Percentiles rank a stretch among this genome's conserved stretches.
Evolutionary conservation across 2,113 vertebrate species (phyloP).

Genomic region (Trachemys scripta): DNA sequence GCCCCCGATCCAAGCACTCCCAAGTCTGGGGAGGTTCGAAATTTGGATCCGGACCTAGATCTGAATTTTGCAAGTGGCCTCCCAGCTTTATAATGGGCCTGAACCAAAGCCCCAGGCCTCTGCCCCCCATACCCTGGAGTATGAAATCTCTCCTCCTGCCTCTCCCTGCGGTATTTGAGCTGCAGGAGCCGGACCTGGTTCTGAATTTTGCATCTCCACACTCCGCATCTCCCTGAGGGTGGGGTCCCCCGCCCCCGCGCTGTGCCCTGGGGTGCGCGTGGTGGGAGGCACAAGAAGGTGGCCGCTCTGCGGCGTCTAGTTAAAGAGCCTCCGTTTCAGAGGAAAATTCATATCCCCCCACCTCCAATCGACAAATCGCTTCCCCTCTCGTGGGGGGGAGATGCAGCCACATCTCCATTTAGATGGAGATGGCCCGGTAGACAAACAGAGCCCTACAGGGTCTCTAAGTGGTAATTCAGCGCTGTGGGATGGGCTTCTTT

Average conservation of each 20-base stretch:
- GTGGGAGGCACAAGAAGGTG: background rate
- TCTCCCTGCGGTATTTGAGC: background rate
- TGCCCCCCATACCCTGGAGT: background rate
- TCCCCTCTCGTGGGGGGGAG: background rate
- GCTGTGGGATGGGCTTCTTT: conserved; percentile 9
- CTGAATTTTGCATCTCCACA: background rate
- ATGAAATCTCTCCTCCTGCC: background rate
- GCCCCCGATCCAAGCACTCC: background rate
- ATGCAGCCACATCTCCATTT: conserved; percentile 41
- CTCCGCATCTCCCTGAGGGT: background rate
- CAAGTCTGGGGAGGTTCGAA: background rate
- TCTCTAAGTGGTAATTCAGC: conserved; percentile 45
- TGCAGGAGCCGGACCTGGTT: background rate
- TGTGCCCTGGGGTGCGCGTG: background rate
- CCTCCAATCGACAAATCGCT: background rate
- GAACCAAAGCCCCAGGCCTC: background rate
- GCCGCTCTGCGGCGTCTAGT: background rate
- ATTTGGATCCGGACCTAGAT: background rate
- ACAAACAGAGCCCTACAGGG: conserved; percentile 34
- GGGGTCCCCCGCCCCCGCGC: background rate
- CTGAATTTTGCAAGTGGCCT: background rate
- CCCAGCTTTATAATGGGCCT: background rate
- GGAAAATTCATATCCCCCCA: background rate
- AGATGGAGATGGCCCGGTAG: conserved; percentile 37
- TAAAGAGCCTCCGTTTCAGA: background rate